Evolutionary conservation across 2,888 invertebrate genomes (phyloP), one percentile per base, ranked within the genome.

Genomic region (Caenorhabditis sp.): DNA sequence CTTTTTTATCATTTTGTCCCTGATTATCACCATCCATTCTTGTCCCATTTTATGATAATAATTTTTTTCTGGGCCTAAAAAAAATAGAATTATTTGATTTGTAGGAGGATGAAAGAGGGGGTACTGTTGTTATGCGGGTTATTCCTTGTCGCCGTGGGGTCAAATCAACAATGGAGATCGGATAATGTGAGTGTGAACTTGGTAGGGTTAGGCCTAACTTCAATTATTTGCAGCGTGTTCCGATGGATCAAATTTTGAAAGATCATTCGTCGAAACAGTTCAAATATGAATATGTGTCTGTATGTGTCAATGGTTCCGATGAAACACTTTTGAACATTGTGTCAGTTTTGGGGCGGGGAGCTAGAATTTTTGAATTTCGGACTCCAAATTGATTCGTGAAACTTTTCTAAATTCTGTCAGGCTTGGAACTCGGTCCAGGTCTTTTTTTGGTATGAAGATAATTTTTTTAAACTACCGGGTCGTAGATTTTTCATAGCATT

Each of bases 261-360:
- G 74, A 67, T 61, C 75, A 75, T 60, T 69, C 69, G n/a, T 69
- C 75, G 27, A 51, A 63, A 10, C 67, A 76, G 23, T 75, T 70
- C 64, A 49, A 73, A 19, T 81, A 81, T 64, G 64, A 71, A 36
- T 80, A 81, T 55, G 74, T 80, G 23, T 77, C 79, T 21, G 75
- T 81, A 58, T 81, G 81, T 63, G 74, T 77, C 4, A 81, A 81
- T 57, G 68, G 64, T 27, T 76, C 81, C 12, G 71, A 68, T 58
- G 74, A 69, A 21, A 66, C 71, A n/a, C 69, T 79, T 26, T 63
- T 81, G 50, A 70, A 72, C 31, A 76, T 73, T 63, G 62, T 68
- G 67, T 76, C 37, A 69, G 68, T 59, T 10, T 53, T 0, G 23
- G 10, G 43, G 17, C 10, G 27, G 31, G 5, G 21, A 31, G 31